These are phyloP conservation scores for Aleadryas rufinucha DNA, from an alignment of 2,113 vertebrate genomes.

Conservation along the genomic window DNA sequence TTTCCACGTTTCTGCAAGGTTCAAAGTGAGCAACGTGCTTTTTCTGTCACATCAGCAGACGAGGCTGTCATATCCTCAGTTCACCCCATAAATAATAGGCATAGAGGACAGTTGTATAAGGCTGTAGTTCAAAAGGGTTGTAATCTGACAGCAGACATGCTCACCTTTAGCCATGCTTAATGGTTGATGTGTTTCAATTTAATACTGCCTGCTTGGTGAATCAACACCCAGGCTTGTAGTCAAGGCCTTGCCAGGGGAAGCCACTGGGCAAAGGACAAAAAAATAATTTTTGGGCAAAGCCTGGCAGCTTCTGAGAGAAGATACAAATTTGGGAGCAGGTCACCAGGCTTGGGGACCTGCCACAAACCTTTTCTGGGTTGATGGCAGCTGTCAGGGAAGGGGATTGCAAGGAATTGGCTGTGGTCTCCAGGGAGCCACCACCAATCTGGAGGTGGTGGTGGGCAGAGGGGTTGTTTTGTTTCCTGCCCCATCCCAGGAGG, in stretches of 20 bases:
- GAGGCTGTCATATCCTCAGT: neutral
- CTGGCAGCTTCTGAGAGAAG: neutral
- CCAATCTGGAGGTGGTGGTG: neutral
- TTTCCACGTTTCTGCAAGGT: neutral
- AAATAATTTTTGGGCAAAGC: neutral
- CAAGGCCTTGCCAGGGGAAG: neutral
- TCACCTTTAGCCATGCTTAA: neutral
- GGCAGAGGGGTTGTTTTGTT: neutral
- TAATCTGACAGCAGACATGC: neutral
- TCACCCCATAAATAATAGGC: conserved; percentile 39
- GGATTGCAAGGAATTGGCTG: neutral
- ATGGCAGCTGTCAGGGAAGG: neutral
- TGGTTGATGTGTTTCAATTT: neutral
- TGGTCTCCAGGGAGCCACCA: neutral
- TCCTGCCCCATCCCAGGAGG: accelerated
- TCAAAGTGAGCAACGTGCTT: neutral
- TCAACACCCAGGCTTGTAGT: accelerated
- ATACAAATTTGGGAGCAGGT: accelerated
- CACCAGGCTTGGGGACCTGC: neutral
- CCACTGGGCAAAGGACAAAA: neutral
- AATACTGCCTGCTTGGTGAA: neutral
- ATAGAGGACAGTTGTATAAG: neutral
- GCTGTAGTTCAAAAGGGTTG: neutral
- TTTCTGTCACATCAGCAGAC: neutral
- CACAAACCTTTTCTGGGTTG: neutral